Evolutionary conservation across 2,797 vertebrate species (phyloP).

Genomic region (Petrocephalus sullivani): DNA sequence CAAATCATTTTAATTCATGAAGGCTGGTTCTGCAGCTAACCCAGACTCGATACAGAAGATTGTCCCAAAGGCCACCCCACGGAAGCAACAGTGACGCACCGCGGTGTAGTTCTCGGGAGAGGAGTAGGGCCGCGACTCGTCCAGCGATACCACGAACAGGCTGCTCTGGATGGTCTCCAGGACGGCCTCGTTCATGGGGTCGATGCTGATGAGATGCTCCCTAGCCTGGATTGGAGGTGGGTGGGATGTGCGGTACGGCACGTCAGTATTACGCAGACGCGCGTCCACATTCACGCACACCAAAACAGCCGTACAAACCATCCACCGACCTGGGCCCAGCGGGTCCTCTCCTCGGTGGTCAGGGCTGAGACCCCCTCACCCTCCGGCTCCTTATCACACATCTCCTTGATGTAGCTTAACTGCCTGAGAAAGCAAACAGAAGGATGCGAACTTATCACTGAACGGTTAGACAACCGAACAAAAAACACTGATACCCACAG

Average conservation of each 20-base stretch:
- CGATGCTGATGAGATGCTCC: slow-evolving; percentile 80
- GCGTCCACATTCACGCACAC: not conserved
- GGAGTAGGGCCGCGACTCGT: slow-evolving; percentile 71
- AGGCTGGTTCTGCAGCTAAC: not conserved
- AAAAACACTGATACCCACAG: not conserved
- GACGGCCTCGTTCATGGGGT: slow-evolving; percentile 74
- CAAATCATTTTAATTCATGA: not conserved
- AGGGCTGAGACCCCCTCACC: slow-evolving; percentile 78
- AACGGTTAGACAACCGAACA: not conserved
- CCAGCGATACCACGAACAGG: slow-evolving; percentile 72
- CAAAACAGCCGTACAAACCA: not conserved
- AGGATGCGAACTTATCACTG: not conserved
- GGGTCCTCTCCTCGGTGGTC: slow-evolving; percentile 81
- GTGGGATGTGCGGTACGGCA: not conserved
- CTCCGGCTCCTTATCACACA: slow-evolving; percentile 67
- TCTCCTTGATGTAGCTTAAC: slow-evolving; percentile 67
- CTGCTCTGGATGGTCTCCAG: slow-evolving; percentile 88
- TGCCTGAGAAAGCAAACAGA: slow-evolving; percentile 63
- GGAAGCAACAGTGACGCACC: slow-evolving; percentile 52
- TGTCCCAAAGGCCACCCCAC: not conserved
- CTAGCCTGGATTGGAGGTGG: slow-evolving; percentile 62
- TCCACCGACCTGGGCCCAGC: slow-evolving; percentile 81
- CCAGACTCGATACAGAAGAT: not conserved
- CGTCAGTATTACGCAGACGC: not conserved
- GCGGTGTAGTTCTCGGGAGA: slow-evolving; percentile 77